phyloP scores from a whole-genome alignment of 2,888 invertebrate species.

The Drosophila helvetica region DNA sequence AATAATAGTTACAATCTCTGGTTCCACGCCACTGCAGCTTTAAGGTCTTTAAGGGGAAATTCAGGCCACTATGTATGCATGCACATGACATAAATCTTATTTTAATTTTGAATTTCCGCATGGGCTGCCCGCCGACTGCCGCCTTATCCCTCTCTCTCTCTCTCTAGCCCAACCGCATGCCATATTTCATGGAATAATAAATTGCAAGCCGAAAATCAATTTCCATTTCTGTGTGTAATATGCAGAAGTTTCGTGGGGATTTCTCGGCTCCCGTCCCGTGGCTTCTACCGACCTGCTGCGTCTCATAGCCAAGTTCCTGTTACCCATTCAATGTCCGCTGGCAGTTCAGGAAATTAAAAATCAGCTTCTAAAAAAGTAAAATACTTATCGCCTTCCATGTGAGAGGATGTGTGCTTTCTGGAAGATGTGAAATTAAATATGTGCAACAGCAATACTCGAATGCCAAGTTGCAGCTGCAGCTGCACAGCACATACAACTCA shows the following conservation, averaged over 20 bases:
- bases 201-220: constrained; percentile 63
- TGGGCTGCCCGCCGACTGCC: neutral
- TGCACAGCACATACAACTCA: constrained; percentile 18
- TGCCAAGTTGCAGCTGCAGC: constrained; percentile 1
- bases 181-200: constrained; percentile 56
- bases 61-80: constrained; percentile 7
- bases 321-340: constrained; percentile 37
- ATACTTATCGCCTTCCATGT: constrained; percentile 22
- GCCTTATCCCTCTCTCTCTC: neutral
- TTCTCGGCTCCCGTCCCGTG: constrained; percentile 19
- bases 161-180: constrained; percentile 18
- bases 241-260: constrained; percentile 32
- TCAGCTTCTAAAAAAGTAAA: constrained; percentile 37
- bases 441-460: constrained; percentile 14
- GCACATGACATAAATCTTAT: constrained; percentile 56
- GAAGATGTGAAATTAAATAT: constrained; percentile 34
- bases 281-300: too few relatives aligned
- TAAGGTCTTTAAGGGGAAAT: constrained; percentile 18
- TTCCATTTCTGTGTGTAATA: constrained; percentile 48
- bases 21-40: constrained; percentile 7
- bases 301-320: constrained; percentile 10
- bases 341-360: constrained; percentile 68
- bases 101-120: constrained; percentile 45
- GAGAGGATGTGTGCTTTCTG: constrained; percentile 1
- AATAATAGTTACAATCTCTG: constrained; percentile 13